These are phyloP conservation scores for Leucoma salicis DNA, from an alignment of 2,888 invertebrate genomes.

Conservation along the genomic window DNA sequence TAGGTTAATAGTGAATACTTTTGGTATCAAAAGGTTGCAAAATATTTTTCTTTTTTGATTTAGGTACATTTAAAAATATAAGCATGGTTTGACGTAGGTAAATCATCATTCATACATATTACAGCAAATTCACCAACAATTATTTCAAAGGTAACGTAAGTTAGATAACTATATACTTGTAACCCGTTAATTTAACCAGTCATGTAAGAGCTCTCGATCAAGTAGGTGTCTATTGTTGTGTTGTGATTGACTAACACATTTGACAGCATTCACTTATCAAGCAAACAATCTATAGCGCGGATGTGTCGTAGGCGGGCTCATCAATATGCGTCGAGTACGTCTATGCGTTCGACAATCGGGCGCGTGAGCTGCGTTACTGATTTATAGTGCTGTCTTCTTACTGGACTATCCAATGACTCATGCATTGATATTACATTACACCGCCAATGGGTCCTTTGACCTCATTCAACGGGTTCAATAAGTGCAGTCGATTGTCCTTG, in stretches of 20 bases:
- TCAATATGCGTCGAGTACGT: slow-evolving; percentile 60
- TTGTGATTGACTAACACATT: slow-evolving; percentile 42
- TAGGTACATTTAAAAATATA: no score
- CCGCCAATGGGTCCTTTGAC: slow-evolving; percentile 71
- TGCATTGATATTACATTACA: slow-evolving; percentile 60
- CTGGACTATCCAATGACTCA: slow-evolving; percentile 73
- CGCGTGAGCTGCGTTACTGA: slow-evolving; percentile 62
- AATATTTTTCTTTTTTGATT: no score
- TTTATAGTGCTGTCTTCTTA: slow-evolving; percentile 56
- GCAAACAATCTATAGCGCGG: slow-evolving; percentile 48
- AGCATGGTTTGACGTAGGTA: no score
- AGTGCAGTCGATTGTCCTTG: slow-evolving; percentile 69
- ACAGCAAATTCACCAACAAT: no score
- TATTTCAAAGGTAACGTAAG: no score
- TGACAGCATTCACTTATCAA: slow-evolving; percentile 49
- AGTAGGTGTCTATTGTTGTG: slow-evolving; percentile 27
- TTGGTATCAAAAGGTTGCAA: no score
- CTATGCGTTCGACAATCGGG: slow-evolving; percentile 55
- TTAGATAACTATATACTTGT: no score
- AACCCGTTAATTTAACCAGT: not conserved
- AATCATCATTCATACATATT: no score
- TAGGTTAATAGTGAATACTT: no score
- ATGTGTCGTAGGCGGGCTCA: slow-evolving; percentile 60
- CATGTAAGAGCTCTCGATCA: not conserved
- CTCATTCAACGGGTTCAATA: slow-evolving; percentile 67